These are phyloP conservation scores for Zeus faber DNA, from an alignment of 2,113 vertebrate genomes.

Conservation along the genomic window DNA sequence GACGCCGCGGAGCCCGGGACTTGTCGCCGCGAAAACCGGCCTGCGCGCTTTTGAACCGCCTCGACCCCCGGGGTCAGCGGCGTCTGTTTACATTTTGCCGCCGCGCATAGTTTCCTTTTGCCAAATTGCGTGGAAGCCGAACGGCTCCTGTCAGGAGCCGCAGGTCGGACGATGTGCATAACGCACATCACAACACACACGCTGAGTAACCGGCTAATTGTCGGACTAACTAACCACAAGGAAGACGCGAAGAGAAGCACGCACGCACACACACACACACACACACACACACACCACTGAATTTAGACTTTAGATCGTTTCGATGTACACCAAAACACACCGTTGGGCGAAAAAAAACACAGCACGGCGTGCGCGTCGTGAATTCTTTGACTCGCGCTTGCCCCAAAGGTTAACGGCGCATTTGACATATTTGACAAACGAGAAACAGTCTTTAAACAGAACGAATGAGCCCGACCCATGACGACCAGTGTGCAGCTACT, in stretches of 20 bases:
- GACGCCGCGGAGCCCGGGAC: too few relatives aligned
- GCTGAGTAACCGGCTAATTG: conserved; percentile 39
- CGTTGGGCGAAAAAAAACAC: too few relatives aligned
- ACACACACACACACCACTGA: conserved; percentile 1
- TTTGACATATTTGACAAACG: too few relatives aligned
- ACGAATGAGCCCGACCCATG: too few relatives aligned
- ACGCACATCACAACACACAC: conserved; percentile 23
- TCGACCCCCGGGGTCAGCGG: conserved; percentile 49
- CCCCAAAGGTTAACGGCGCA: too few relatives aligned
- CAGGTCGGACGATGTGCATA: conserved; percentile 82
- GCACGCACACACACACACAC: conserved; percentile 11
- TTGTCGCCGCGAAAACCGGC: too few relatives aligned
- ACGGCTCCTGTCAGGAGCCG: conserved; percentile 84
- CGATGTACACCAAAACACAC: too few relatives aligned
- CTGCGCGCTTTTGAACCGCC: too few relatives aligned
- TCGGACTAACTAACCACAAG: conserved; percentile 31
- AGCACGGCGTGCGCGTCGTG: too few relatives aligned
- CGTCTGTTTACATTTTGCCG: conserved; percentile 76
- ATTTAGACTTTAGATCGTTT: too few relatives aligned
- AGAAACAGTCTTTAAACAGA: too few relatives aligned
- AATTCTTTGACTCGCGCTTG: too few relatives aligned
- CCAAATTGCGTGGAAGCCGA: conserved; percentile 87
- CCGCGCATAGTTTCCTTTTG: conserved; percentile 75
- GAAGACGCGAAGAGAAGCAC: conserved; percentile 15
- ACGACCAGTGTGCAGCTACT: neutral